Base-by-base conservation (phyloP, 2,113 vertebrate species). In the Lophotis ruficrista region DNA sequence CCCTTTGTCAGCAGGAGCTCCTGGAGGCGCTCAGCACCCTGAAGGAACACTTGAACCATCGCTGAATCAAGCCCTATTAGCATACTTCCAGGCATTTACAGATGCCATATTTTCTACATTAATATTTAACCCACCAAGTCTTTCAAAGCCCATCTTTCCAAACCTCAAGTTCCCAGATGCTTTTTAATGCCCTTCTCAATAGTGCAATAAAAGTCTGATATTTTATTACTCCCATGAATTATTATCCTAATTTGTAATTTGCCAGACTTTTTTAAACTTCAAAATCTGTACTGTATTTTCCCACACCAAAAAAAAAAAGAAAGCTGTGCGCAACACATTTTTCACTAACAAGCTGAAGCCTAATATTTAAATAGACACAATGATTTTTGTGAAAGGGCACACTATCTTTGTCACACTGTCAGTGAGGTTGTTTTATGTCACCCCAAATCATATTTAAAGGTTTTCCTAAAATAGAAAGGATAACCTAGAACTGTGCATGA, bases 141-240 rank as follows among this genome's bases (percentile, higher is more conserved):
- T 98, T 98, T 98, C 94, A 98, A 97, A 97, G 94, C 94, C 96
- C 96, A 91, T 97, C 94, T 96, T 98, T 94, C 95, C 91, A 96
- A 98, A 95, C 83, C 95, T 97, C 96, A 97, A 94, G 89, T 91
- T 95, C 94, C 96, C 98, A 98, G 98, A 98, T 98, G 98, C 96
- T 97, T 98, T 98, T 98, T 98, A 98, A 98, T 98, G 92, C 96
- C 97, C 98, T 98, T 95, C 98, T 98, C 98, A 96, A 97, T 87
- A 97, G 97, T 90, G 97, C 94, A 96, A 98, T 98, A 98, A 98
- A 98, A 98, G 98, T 97, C 97, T 98, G 96, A 94, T 97, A 93
- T 98, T 98, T 98, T 98, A 98, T 98, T 98, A 97, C 98, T 96
- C 97, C 94, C 94, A 97, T 98, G 98, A 98, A 98, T 98, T 98